phyloP scores from a whole-genome alignment of 2,797 vertebrate species.

The Enteromius viviparus region DNA sequence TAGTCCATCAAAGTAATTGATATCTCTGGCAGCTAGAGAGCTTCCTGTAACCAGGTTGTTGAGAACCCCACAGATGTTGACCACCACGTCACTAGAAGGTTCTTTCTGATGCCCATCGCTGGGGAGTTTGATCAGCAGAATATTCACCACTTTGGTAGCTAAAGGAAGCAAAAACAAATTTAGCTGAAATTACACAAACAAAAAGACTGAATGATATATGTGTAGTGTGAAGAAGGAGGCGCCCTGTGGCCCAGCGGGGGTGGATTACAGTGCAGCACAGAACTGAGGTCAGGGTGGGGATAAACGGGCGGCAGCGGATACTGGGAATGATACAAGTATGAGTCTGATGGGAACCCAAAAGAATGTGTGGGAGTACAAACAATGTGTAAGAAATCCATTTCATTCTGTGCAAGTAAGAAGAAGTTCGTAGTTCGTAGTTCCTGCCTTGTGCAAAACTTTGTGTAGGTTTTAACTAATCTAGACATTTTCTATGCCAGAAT shows the following conservation, averaged over 20 bases:
- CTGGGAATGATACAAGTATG: slow-evolving; percentile 24
- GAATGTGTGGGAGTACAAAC: slow-evolving; percentile 18
- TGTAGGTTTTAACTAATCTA: slow-evolving; percentile 23
- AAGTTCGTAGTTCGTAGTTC: background rate
- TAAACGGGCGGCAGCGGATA: background rate
- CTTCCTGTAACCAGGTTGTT: slow-evolving; percentile 92
- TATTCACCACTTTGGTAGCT: slow-evolving; percentile 91
- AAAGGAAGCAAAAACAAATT: slow-evolving; percentile 17
- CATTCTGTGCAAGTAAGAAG: background rate
- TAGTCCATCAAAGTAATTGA: slow-evolving; percentile 90
- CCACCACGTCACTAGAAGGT: slow-evolving; percentile 83
- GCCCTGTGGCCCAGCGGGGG: background rate
- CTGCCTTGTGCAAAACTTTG: slow-evolving; percentile 21
- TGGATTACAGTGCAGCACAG: slow-evolving; percentile 6
- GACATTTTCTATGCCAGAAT: slow-evolving; percentile 33
- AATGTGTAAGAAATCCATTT: slow-evolving; percentile 9
- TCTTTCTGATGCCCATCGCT: slow-evolving; percentile 80
- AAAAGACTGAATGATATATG: slow-evolving; percentile 10
- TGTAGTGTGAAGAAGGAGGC: slow-evolving; percentile 10
- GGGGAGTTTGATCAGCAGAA: slow-evolving; percentile 89
- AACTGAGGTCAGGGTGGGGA: slow-evolving; percentile 36
- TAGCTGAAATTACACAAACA: slow-evolving; percentile 12
- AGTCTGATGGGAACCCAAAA: slow-evolving; percentile 25
- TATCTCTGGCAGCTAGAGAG: slow-evolving; percentile 87
- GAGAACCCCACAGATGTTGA: slow-evolving; percentile 91